Percentiles rank a stretch among this genome's conserved stretches.
These are phyloP conservation scores for Celastrina argiolus DNA, from an alignment of 2,888 invertebrate species.

Conservation along the genomic window DNA sequence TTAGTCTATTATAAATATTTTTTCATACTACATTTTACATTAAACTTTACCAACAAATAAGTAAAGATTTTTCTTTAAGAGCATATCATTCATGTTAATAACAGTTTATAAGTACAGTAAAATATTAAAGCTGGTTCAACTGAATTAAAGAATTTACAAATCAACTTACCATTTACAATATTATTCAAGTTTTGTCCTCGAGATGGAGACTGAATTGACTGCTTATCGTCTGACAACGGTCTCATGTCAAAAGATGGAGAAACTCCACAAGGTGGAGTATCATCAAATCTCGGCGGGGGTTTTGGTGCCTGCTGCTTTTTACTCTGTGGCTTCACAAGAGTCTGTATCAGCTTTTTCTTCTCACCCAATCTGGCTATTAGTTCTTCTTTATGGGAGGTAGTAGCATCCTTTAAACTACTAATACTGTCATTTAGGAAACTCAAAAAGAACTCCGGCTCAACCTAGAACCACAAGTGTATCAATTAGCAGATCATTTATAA, in stretches of 20 bases:
- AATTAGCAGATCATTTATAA: neutral
- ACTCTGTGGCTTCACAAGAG: conserved; percentile 48
- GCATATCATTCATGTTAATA: too few relatives aligned
- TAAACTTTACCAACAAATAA: neutral
- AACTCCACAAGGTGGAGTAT: conserved; percentile 69
- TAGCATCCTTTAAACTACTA: conserved; percentile 69
- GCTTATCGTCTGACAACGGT: conserved; percentile 62
- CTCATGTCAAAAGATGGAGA: conserved; percentile 68
- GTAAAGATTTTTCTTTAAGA: too few relatives aligned
- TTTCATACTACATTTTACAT: neutral
- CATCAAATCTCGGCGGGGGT: conserved; percentile 64
- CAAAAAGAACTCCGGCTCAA: conserved; percentile 83
- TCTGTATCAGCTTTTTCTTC: conserved; percentile 80
- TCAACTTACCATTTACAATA: conserved; percentile 46
- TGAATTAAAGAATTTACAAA: neutral
- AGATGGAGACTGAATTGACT: conserved; percentile 51
- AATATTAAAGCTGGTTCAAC: too few relatives aligned
- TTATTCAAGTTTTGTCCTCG: conserved; percentile 44
- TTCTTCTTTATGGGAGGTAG: conserved; percentile 79
- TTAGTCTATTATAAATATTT: neutral
- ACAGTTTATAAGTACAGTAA: too few relatives aligned
- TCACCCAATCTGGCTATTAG: conserved; percentile 80
- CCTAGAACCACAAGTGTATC: conserved; percentile 54
- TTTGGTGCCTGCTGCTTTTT: conserved; percentile 67
- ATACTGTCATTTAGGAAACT: conserved; percentile 85